Percentiles rank a stretch among this genome's conserved stretches.
phyloP scores from a whole-genome alignment of 2,113 vertebrate species.

The Falcunculus frontatus region DNA sequence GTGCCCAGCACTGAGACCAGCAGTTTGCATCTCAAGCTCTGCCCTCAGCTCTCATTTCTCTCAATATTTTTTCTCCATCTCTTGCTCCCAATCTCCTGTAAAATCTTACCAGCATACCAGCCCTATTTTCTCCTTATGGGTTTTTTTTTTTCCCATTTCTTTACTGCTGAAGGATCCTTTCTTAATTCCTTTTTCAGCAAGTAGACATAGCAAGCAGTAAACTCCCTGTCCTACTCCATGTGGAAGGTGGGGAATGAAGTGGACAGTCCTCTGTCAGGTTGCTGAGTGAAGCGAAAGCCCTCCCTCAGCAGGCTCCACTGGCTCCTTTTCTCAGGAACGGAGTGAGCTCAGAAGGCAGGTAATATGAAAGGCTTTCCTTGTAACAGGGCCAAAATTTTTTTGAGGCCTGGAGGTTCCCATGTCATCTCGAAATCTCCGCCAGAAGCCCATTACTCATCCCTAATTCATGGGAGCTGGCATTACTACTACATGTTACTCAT shows the following conservation, averaged over 20 bases:
- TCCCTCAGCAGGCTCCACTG: not conserved
- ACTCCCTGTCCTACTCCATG: not conserved
- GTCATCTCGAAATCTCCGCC: not conserved
- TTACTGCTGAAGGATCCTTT: not conserved
- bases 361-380: not conserved
- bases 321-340: not conserved
- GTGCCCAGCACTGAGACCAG: rapidly evolving
- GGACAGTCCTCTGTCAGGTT: not conserved
- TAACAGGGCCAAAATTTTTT: not conserved
- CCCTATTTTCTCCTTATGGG: not conserved
- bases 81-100: not conserved
- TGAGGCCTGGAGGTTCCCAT: slow-evolving; percentile 4
- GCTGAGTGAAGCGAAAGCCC: not conserved
- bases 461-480: slow-evolving; percentile 20
- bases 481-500: not conserved
- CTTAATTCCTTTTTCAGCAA: not conserved
- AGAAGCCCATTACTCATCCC: slow-evolving; percentile 21
- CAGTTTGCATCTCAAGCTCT: not conserved
- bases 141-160: not conserved
- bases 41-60: not conserved
- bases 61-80: not conserved
- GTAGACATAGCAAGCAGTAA: not conserved
- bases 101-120: not conserved
- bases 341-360: not conserved
- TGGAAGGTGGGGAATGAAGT: not conserved